Conservation (phyloP, 30 jellyfish, hydroid and myxozoan species). For the Sanderia malayensis region DNA sequence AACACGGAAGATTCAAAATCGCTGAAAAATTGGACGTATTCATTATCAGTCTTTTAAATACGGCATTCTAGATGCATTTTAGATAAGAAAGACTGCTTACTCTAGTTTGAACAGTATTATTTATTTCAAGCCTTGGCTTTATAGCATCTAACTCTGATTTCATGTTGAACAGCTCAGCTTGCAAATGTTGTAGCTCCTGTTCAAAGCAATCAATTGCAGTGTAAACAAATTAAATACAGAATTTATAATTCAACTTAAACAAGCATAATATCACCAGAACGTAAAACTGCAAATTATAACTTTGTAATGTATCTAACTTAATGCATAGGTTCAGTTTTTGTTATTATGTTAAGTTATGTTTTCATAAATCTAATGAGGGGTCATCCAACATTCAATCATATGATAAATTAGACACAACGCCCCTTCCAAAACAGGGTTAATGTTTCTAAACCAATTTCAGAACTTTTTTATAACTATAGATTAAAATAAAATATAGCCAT, state of each 20-base stretch:
- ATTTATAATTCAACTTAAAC: background rate
- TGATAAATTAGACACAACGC: background rate
- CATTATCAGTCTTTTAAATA: background rate
- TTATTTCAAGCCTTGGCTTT: constrained; percentile 36
- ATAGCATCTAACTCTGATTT: constrained; percentile 35
- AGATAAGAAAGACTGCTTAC: too few species aligned
- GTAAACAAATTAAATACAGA: background rate
- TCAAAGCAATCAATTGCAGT: background rate
- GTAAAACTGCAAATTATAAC: background rate
- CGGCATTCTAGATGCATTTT: background rate
- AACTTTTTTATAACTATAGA: background rate
- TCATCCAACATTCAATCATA: background rate
- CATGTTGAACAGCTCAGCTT: constrained; percentile 41
- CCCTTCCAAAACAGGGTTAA: background rate
- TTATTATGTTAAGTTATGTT: background rate
- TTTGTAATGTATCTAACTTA: background rate
- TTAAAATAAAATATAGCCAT: background rate
- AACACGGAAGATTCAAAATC: background rate
- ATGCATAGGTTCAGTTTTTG: background rate
- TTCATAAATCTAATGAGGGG: background rate
- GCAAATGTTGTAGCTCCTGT: constrained; percentile 34
- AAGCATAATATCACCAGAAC: background rate
- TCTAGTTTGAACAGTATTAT: constrained; percentile 48
- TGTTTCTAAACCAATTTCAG: background rate
- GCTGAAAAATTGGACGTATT: background rate